Evolutionary conservation across 2,888 invertebrate species (phyloP), one percentile per base, ranked within the genome.

Genomic region (Hemaris fuciformis): DNA sequence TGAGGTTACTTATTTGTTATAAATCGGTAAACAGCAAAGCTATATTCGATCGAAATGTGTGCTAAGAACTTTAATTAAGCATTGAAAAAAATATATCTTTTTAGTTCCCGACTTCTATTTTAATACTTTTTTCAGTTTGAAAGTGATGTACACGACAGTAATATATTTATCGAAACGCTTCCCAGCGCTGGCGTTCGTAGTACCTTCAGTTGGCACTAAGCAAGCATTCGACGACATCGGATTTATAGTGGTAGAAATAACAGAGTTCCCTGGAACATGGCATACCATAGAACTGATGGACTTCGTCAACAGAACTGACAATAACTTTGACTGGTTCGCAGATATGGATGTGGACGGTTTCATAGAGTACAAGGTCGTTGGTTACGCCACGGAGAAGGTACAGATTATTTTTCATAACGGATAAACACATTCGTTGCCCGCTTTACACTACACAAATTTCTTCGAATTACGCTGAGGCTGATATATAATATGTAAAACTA

Each of bases 161-260:
- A 25, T 80, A 4, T 85, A 86, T 66, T 66, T 70, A 45, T 45
- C 66, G 0, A 59, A 67, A 10, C 64, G 59, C 0, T 61, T 83
- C 0, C 61, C 66, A 1, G 77, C 69, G 0, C 62, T 73, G 41
- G 83, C 84, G 0, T 81, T 87, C 42, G 80, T 89, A 0, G 5
- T 82, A 0, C 84, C 89, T 0, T 71, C 81, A 0, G 69, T 77
- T 0, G 66, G 64, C 0, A 72, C 83, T 0, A 80, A 78, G 43
- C 86, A 88, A 62, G 63, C 68, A 0, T 87, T 72, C 60, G 88
- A 89, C 42, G 89, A 89, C 59, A 75, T 89, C 0, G 89, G 85
- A 0, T 75, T 89, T 20, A 76, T 90, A 22, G 74, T 89, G 0
- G 78, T 83, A 0, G 68, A 76, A 0, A 31, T 57, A 1, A 63